Base-by-base conservation (phyloP, 53 echinoderm and acorn worm genomes). In the Holothuria leucospilota region DNA sequence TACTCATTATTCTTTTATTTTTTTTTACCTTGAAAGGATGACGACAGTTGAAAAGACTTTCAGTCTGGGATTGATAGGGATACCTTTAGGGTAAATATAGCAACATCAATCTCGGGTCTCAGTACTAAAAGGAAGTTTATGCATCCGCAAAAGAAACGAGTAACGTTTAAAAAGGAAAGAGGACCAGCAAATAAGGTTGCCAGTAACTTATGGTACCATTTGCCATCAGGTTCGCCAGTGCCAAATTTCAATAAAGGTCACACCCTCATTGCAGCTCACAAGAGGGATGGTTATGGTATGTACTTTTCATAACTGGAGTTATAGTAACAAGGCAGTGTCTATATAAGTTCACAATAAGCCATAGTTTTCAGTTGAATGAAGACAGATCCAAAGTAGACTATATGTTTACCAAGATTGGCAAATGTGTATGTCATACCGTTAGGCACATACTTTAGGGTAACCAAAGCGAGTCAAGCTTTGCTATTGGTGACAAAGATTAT, bases 201-300 rank as follows among this genome's bases (percentile, higher is more conserved):
- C 4, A 73, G 10, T 16, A 73, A 73, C 16, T 20, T 15, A 39
- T 73, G 73, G 73, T 73, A 73, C 73, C 46, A 73, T 73, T 73
- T 73, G n/a, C 73, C 73, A 5, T 38, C 73, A 10, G 73, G 73
- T 16, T 41, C 73, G 13, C 73, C 46, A 15, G 16, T 46, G 12
- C 73, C 73, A 5, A 73, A 73, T n/a, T 73, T 73, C 39, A 2
- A 38, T 6, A 39, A 42, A 39, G 73, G 73, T 8, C 40, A 73
- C 12, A 15, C 5, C 5, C 73, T 42, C 13, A 15, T 73, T 13
- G 29, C 40, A 20, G 73, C 73, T 0, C 73, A 73, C 23, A 39
- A 38, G 13, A 73, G 73, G 10, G 68, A 68, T 2, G 68, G 68
- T 14, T 68, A 68, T 68, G 68, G 68, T 68, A 24, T 29, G 68